Evolutionary conservation across 2,888 invertebrate genomes (phyloP).

Genomic region (Mellilla xanthometata): DNA sequence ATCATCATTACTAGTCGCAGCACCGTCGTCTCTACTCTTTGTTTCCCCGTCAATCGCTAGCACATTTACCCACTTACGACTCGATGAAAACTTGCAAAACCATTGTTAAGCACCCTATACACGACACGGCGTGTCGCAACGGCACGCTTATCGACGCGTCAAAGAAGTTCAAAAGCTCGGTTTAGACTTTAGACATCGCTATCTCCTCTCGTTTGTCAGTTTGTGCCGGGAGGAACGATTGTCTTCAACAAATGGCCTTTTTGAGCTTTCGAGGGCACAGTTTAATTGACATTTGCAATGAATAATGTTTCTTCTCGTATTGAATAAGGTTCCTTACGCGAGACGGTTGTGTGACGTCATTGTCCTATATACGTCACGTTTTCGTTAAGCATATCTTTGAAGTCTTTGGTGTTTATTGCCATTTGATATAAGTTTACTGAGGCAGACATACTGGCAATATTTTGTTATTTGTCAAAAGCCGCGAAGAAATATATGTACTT

Average conservation of each 20-base stretch:
- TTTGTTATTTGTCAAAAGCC: no score
- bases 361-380: constrained; percentile 11
- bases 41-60: constrained; percentile 71
- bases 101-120: constrained; percentile 55
- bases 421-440: constrained; percentile 1
- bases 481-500: no score
- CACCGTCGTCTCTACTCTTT: constrained; percentile 38
- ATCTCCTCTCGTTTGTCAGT: constrained; percentile 76
- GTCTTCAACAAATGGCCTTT: constrained; percentile 74
- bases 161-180: constrained; percentile 79
- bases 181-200: constrained; percentile 62
- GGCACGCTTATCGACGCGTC: constrained; percentile 75
- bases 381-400: constrained; percentile 13
- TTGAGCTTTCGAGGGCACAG: constrained; percentile 49
- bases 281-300: constrained; percentile 35
- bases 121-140: constrained; percentile 50
- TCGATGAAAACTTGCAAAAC: constrained; percentile 78
- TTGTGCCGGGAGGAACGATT: constrained; percentile 67
- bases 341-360: constrained; percentile 9
- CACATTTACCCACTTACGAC: constrained; percentile 78
- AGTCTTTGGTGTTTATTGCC: constrained; percentile 1
- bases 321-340: constrained; percentile 13
- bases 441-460: no score
- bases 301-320: constrained; percentile 29
- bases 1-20: background rate